Conservation (phyloP, 2,113 vertebrate species). For the Motacilla alba region DNA sequence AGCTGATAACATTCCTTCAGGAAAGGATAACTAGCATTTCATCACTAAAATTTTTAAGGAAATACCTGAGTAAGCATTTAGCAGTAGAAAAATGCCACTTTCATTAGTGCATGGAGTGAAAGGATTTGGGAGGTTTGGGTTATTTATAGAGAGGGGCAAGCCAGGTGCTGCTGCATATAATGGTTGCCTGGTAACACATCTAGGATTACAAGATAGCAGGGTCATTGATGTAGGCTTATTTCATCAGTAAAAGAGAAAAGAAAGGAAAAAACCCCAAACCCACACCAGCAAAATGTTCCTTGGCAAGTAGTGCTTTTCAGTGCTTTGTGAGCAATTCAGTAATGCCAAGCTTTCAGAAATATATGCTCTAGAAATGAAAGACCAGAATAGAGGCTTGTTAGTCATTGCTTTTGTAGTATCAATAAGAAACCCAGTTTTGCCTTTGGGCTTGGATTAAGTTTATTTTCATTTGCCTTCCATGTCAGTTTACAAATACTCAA, state of each 20-base stretch:
- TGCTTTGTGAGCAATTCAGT: background rate
- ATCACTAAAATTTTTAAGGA: background rate
- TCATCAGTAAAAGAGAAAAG: background rate
- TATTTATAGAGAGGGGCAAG: slow-evolving; percentile 14
- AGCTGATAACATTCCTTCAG: background rate
- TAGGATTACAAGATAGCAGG: background rate
- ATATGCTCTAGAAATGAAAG: background rate
- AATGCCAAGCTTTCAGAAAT: background rate
- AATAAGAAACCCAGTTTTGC: slow-evolving; percentile 5
- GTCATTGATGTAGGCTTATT: slow-evolving; percentile 2
- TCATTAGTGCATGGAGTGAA: background rate
- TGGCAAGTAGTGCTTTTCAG: background rate
- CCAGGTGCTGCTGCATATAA: background rate
- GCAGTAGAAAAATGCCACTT: background rate
- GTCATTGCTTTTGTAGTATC: slow-evolving; percentile 12
- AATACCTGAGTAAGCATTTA: background rate
- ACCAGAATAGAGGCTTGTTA: background rate
- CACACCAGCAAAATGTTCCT: background rate
- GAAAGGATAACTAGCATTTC: background rate
- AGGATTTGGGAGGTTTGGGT: background rate
- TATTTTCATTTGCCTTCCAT: slow-evolving; percentile 22
- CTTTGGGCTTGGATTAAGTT: slow-evolving; percentile 30
- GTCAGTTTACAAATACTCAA: slow-evolving; percentile 4
- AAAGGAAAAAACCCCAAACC: background rate
- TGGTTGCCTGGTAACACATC: slow-evolving; percentile 35